Base-by-base conservation (phyloP, 2,888 invertebrate species). In the Anodontia alba region DNA sequence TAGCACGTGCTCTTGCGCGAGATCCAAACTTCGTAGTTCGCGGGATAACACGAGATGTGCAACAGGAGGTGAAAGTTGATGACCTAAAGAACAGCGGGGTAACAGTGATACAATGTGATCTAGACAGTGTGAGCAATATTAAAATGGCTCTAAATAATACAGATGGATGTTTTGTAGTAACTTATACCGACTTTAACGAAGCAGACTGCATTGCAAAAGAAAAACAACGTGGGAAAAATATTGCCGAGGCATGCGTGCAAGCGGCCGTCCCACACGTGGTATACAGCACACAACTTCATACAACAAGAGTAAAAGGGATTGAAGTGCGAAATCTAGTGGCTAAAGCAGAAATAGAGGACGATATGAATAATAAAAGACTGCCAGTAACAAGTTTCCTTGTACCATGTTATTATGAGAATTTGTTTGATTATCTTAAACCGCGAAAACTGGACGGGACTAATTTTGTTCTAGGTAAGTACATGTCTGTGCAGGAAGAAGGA, bases 241-340 rank as follows among this genome's bases (percentile, higher is more conserved):
- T 93, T 33, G 92, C 93, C 1, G 89, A 93, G 49, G 92, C 91
- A 36, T 92, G 92, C 78, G 80, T 74, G 66, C 51, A 76, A 1
- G 87, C 84, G 2, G 83, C 84, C 2, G 87, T 93, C 38, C 73
- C 81, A 0, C 93, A 93, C 73, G 90, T 93, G 10, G 83, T 93
- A 10, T 92, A 89, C 81, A 90, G 91, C 83, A 93, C 93, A 23
- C 91, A 93, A 76, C 84, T 92, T 31, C 88, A 91, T 78, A 91
- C 92, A 0, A 86, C 89, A 42, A 73, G 86, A 36, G 87, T 91
- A n/a, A 88, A 89, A 26, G 92, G 92, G 0, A 85, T 91, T 15
- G 83, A 89, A 76, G 92, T 90, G 7, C 86, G 91, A 1, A 92
- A 93, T 81, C 87, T 93, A 78, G 93, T 92, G 72, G 91, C 93